Base-by-base conservation (phyloP, 1,140 invertebrate species). In the Theocolax elegans region DNA sequence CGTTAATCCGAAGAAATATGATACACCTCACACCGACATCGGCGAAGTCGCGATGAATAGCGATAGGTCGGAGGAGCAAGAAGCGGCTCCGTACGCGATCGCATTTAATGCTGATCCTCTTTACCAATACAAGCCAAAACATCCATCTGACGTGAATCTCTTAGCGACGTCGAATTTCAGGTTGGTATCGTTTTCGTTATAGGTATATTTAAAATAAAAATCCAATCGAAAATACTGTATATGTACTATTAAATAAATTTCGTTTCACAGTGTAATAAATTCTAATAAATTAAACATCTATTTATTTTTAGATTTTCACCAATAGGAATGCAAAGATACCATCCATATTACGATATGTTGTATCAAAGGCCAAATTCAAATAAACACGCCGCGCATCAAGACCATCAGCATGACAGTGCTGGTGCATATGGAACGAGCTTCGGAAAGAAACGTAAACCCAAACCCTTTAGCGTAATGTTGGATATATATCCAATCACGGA, bases 141-240 rank as follows among this genome's bases (percentile, higher is more conserved):
- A 88, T 72, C 87, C 87, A 1, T 76, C 86, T 8, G 87, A 89
- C 40, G 84, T 89, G 0, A 89, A 88, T 73, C 80, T 88, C 12
- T 67, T 88, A 27, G 87, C 87, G 1, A 76, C 81, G 2, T 80
- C 81, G 0, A 86, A 83, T 66, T 74, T 87, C 13, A 81, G 85
- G 79, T 87, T n/a, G n/a, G n/a, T 25, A n/a, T 67, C n/a, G 2
- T 25, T 7, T 3, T 29, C 4, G 49, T 15, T 38, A 8, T 13
- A 38, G 35, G 6, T 38, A n/a, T n/a, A n/a, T n/a, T n/a, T n/a
- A n/a, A n/a, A n/a, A n/a, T n/a, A n/a, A n/a, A n/a, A n/a, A n/a
- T n/a, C n/a, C n/a, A n/a, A n/a, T n/a, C n/a, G n/a, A n/a, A n/a
- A n/a, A n/a, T n/a, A n/a, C n/a, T n/a, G n/a, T n/a, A n/a, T n/a